These are phyloP conservation scores for Pangasius macronema DNA, from an alignment of 2,797 vertebrate species.

Conservation along the genomic window DNA sequence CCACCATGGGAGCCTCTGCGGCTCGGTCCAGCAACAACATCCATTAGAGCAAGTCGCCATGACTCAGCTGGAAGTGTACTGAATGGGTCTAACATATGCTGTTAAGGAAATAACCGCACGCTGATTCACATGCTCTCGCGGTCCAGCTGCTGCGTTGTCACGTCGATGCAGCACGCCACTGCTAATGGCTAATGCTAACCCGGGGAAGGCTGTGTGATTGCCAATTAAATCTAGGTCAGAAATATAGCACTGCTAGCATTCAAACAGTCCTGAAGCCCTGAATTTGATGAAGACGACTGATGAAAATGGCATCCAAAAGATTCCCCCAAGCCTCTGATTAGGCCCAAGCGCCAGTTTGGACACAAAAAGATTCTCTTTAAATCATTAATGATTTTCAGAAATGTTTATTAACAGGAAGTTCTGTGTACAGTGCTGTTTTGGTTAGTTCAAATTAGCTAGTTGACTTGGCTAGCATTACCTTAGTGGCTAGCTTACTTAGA, in stretches of 20 bases:
- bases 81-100: constrained; percentile 43
- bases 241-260: constrained; percentile 4
- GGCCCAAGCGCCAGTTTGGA: background rate
- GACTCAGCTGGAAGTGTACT: constrained; percentile 29
- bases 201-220: background rate
- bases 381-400: background rate
- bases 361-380: background rate
- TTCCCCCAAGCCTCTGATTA: background rate
- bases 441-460: background rate
- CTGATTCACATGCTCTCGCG: constrained; percentile 36
- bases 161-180: background rate
- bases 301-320: background rate
- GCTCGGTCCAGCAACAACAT: constrained; percentile 32
- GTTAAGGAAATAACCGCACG: constrained; percentile 32
- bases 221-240: constrained; percentile 38
- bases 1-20: constrained; percentile 5
- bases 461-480: background rate
- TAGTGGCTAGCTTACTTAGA: no score
- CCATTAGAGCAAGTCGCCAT: constrained; percentile 15
- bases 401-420: background rate
- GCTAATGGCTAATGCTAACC: constrained; percentile 27
- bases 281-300: background rate
- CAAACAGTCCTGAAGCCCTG: background rate
- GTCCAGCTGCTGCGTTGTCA: constrained; percentile 24
- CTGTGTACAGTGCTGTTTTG: background rate